Conservation (phyloP, 2,797 vertebrate genomes). For the Thalassophryne amazonica region DNA sequence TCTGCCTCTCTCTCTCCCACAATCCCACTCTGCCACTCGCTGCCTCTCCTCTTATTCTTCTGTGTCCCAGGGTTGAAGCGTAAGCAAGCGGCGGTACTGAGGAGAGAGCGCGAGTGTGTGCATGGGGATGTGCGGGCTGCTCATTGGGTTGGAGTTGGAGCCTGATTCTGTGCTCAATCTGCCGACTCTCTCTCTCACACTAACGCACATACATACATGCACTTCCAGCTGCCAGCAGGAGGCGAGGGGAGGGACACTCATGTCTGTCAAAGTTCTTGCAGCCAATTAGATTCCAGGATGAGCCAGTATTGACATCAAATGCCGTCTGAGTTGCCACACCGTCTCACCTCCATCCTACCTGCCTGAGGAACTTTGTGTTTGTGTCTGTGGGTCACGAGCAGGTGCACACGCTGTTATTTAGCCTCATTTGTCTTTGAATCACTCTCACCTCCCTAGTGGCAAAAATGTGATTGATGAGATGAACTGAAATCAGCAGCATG, state of each 20-base stretch:
- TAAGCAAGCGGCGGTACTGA: conserved; percentile 50
- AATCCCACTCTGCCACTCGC: conserved; percentile 15
- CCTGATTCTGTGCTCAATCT: conserved; percentile 70
- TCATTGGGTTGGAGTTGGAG: conserved; percentile 77
- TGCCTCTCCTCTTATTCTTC: conserved; percentile 44
- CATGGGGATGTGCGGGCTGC: conserved; percentile 28
- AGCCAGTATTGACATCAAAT: conserved; percentile 10
- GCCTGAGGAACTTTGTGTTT: conserved; percentile 38
- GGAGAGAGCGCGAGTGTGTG: conserved; percentile 27
- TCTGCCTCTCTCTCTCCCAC: conserved; percentile 57
- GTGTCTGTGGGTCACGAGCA: conserved; percentile 44
- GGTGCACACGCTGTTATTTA: conserved; percentile 27
- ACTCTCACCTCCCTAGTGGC: conserved; percentile 58
- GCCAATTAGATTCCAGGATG: conserved; percentile 63
- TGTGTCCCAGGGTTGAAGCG: conserved; percentile 69
- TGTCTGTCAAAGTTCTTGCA: conserved; percentile 57
- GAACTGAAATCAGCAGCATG: conserved; percentile 34
- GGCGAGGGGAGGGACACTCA: conserved; percentile 42
- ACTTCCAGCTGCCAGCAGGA: conserved; percentile 50
- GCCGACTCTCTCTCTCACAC: conserved; percentile 44
- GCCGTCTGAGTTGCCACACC: conserved; percentile 33
- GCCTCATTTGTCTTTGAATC: conserved; percentile 51
- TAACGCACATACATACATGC: conserved; percentile 34
- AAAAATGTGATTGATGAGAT: conserved; percentile 55
- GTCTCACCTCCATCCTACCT: conserved; percentile 36